Percentiles rank a stretch among this genome's conserved stretches.
These are phyloP conservation scores for Sebastiscus albofasciatus DNA, from an alignment of 2,797 vertebrate genomes.

Conservation along the genomic window DNA sequence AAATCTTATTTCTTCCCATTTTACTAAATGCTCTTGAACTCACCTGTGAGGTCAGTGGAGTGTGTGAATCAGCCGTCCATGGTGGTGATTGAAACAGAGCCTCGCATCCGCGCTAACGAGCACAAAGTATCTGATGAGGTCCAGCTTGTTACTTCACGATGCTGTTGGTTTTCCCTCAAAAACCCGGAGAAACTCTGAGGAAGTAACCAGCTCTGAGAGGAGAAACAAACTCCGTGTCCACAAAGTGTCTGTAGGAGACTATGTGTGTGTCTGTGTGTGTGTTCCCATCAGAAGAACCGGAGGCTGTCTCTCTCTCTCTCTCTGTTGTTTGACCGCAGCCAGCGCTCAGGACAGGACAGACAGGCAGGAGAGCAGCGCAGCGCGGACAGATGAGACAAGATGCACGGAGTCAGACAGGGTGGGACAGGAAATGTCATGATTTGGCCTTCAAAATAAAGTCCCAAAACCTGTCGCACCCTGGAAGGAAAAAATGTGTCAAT, in stretches of 20 bases:
- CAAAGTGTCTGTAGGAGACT: neutral
- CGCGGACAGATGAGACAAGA: neutral
- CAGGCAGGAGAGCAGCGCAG: neutral
- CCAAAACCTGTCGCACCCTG: neutral
- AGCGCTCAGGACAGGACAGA: constrained; percentile 1
- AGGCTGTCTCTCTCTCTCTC: neutral
- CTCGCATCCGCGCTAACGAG: constrained; percentile 45
- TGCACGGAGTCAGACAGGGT: neutral
- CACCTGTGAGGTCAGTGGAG: constrained; percentile 45
- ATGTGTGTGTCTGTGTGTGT: neutral
- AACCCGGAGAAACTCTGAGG: neutral
- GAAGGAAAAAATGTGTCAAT: neutral
- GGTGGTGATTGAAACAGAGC: neutral
- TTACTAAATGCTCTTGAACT: neutral
- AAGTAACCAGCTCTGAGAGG: neutral
- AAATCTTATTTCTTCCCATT: neutral
- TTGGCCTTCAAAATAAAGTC: constrained; percentile 51
- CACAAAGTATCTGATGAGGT: constrained; percentile 16
- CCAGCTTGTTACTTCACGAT: constrained; percentile 1
- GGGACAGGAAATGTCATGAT: neutral
- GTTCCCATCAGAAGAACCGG: neutral
- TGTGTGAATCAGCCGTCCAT: constrained; percentile 41
- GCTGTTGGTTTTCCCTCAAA: neutral
- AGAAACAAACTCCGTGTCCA: neutral
- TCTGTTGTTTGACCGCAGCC: neutral